Evolutionary conservation across 2,888 invertebrate species (phyloP), one percentile per base, ranked within the genome.

Genomic region (Drosophila prolongata): DNA sequence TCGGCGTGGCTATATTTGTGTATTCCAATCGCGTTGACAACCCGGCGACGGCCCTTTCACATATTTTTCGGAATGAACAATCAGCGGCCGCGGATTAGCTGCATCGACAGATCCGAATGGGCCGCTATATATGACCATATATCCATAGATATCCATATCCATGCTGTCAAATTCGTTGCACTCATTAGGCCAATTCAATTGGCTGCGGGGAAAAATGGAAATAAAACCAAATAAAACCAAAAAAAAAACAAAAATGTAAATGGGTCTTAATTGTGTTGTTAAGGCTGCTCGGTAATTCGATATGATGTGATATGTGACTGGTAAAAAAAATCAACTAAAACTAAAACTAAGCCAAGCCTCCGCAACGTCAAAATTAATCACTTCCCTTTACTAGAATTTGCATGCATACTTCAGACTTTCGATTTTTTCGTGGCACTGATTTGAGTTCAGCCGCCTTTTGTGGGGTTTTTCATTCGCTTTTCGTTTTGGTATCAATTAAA

Each of bases 131-230:
- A 37, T 46, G 62, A 47, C n/a, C 35, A 49, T n/a, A 43, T 52
- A 44, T 75, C 75, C 71, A 78, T 62, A 66, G 64, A 61, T 58
- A 14, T 57, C 55, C 35, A 61, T 58, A 14, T 57, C 55, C 35
- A 34, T 9, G 52, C 83, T 87, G 87, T 85, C 85, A 76, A 73
- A 87, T 87, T 87, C 87, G 89, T 87, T 89, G 85, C 82, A 84
- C 79, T 89, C 87, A 89, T 84, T 84, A 84, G 85, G 79, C 75
- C 85, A 84, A 84, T 84, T 84, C 49, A 84, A 75, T 79, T 81
- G 86, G 60, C 43, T 4, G 37, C 34, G 13, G 24, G 34, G 37
- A 11, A 59, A 35, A 47, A 40, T 52, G 19, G 24, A 49, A 58
- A 75, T 60, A 82, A 54, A 59, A 61, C 75, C 72, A 55, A n/a